Base-by-base conservation (phyloP, 2,888 invertebrate species). In the Euspilapteryx auroguttella region DNA sequence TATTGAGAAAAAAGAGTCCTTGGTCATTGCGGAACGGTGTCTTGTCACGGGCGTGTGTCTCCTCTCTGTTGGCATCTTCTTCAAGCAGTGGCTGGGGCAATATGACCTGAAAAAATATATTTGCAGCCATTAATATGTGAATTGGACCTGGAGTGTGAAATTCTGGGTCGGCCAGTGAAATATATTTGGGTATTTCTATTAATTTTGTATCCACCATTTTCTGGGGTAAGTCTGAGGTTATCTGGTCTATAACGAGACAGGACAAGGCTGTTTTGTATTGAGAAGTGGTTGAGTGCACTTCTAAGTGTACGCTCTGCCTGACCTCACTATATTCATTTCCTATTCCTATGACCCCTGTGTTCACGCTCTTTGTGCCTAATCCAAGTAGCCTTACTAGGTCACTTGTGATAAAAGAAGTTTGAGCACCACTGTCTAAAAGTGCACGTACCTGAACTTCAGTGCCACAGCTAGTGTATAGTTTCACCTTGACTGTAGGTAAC, bases 401-500 rank as follows among this genome's bases (percentile, higher is more conserved):
- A 5, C 10, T 24, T 24, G 24, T 24, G 3, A 24, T 13, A 9
- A 24, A 13, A 12, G 24, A 24, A 24, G 12, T 13, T 8, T 24
- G 24, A 9, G 24, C 12, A 6, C 10, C 24, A 3, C 12, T 12
- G 24, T 24, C 24, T 9, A 24, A 12, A 7, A 24, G 12, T 12
- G 24, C 24, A 4, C 13, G 12, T 11, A 24, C 24, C 8, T 24
- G 24, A 5, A 24, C 8, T 11, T 24, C 24, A 2, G 12, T 24
- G 24, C 13, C 13, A 7, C 9, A 9, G 12, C 13, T n/a, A 8
- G 24, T 12, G 13, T 12, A 24, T 11, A 24, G 13, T 7, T 26
- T 26, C 6, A 20, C 26, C 10, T 14, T 21, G 7, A 27, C 13
- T 12, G 21, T 27, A 6, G 27, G 21, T 14, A 27, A 13, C 10